Base-by-base conservation (phyloP, 2,888 invertebrate genomes). In the Agriotes lineatus region DNA sequence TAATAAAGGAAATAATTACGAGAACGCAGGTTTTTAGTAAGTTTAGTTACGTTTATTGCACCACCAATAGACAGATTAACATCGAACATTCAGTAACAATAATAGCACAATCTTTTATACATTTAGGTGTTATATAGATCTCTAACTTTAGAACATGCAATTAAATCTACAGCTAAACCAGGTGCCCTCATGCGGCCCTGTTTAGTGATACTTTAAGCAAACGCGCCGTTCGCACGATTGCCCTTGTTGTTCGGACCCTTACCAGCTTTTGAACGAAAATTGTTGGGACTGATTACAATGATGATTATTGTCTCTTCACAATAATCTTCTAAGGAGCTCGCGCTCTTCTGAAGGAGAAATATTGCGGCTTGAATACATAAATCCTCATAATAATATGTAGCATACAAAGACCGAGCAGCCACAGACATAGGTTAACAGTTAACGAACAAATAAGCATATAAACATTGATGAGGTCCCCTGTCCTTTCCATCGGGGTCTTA, bases 241-340 rank as follows among this genome's bases (percentile, higher is more conserved):
- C 74, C 75, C 72, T 77, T 82, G 82, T 83, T 82, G 82, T 84
- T 85, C 84, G 84, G 85, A 85, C 84, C 85, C 85, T 84, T 83
- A 85, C 85, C 85, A 85, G 85, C 85, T 84, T 84, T 80, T 75
- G 71, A 79, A 80, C 76, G 70, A 78, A 79, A 70, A 57, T 62
- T 66, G 45, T 69, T 80, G 75, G 78, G 78, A 78, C 78, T 80
- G 81, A 78, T 80, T 80, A 78, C 77, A 79, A 78, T 79, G 80
- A 79, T 79, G 85, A 85, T 85, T 85, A 85, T 85, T 85, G 84
- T 85, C 85, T 82, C 80, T 78, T 84, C 84, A 85, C 85, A 85
- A 85, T 85, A 85, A 85, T 83, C 84, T 83, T 82, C 81, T 75
- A 76, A 73, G 77, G 79, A 77, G 78, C 73, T 70, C 67, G 62